Percentiles rank a stretch among this genome's conserved stretches.
These are phyloP conservation scores for Drosophila arizonae DNA, from an alignment of 1,140 invertebrate genomes.

Conservation along the genomic window DNA sequence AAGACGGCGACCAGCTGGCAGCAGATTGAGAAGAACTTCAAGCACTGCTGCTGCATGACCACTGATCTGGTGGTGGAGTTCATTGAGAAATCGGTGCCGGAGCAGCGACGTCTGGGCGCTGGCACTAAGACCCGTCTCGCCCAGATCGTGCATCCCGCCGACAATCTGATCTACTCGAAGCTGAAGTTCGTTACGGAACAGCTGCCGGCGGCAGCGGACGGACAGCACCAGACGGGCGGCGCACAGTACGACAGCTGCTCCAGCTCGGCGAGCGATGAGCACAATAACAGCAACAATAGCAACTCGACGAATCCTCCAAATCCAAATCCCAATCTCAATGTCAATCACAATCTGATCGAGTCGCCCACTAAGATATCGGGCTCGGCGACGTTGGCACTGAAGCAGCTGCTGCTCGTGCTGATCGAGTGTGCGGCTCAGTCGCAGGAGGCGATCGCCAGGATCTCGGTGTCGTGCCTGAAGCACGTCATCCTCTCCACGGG, in stretches of 20 bases:
- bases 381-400: constrained; percentile 90
- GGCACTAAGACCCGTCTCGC: constrained; percentile 71
- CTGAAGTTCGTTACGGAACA: constrained; percentile 75
- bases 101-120: constrained; percentile 53
- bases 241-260: constrained; percentile 64
- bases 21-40: constrained; percentile 92
- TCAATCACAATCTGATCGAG: constrained; percentile 63
- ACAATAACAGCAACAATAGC: constrained; percentile 11
- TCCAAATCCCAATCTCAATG: constrained; percentile 4
- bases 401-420: constrained; percentile 93
- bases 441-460: constrained; percentile 92
- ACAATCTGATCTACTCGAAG: constrained; percentile 78
- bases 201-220: constrained; percentile 40
- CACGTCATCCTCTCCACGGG: constrained; percentile 93
- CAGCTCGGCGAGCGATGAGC: constrained; percentile 60
- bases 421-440: constrained; percentile 95
- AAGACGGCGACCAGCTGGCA: constrained; percentile 88
- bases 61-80: constrained; percentile 96
- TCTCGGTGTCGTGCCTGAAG: constrained; percentile 96
- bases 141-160: constrained; percentile 74
- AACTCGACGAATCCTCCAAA: constrained; percentile 5
- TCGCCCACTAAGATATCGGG: constrained; percentile 79
- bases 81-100: constrained; percentile 80
- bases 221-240: constrained; percentile 18
- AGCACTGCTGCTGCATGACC: constrained; percentile 95